Base-by-base conservation (phyloP, 1,140 invertebrate genomes). In the Aphidius gifuensis region DNA sequence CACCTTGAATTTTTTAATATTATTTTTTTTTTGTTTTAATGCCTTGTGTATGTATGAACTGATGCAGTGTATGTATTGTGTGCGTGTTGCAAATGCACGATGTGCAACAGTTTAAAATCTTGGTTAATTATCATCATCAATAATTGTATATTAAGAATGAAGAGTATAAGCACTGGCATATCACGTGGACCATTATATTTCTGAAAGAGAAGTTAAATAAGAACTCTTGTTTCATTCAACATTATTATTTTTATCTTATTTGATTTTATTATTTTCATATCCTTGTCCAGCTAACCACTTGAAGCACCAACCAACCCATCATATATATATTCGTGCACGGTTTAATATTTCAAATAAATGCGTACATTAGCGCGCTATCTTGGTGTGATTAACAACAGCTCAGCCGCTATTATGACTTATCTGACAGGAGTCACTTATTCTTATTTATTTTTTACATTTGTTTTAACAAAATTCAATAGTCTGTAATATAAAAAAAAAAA, bases 321-420 rank as follows among this genome's bases (percentile, higher is more conserved):
- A 16, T 16, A 16, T 16, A 47, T 55, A 44, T 21, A 23, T 49
- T n/a, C 46, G 47, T 59, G 66, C 68, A 64, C 58, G 74, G 75
- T 77, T 77, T 77, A 77, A 77, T 76, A 76, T 77, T 77, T 77
- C 75, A 77, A 77, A 77, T 75, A 77, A 77, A 77, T 77, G 75
- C 74, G 74, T 77, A 71, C 75, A 77, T 77, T 77, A 77, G 75
- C 75, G 74, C 74, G 72, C 72, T 77, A 77, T 77, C 75, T 76
- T 71, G 66, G 68, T 66, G 64, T 73, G 74, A 77, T 74, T 77
- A 77, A 77, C 75, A 77, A 77, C 72, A 66, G 70, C 69, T 61
- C 61, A 60, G 23, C 71, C 70, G 69, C 74, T 77, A 76, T 76
- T 77, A 77, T 77, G 75, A 76, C 74, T 75, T 77, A 77, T 76